phyloP scores from a whole-genome alignment of 2,797 vertebrate species.

The Anas bahamensis region DNA sequence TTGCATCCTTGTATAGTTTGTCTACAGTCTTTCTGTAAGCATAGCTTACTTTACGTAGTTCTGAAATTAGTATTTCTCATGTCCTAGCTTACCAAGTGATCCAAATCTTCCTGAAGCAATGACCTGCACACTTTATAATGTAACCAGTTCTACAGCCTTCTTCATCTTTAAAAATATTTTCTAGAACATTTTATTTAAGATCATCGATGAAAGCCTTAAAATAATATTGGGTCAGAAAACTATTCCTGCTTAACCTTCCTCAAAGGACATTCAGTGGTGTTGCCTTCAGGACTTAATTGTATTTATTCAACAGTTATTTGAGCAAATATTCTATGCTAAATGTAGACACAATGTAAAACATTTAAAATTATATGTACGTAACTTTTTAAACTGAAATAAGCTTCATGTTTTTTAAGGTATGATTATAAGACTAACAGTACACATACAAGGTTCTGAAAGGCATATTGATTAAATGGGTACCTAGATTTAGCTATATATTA shows the following conservation, averaged over 20 bases:
- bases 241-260: not conserved
- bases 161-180: not conserved
- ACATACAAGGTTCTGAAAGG: not conserved
- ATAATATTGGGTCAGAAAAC: not conserved
- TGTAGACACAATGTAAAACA: not conserved
- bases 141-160: not conserved
- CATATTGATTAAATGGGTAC: not conserved
- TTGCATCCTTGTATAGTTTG: not conserved
- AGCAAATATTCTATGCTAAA: not conserved
- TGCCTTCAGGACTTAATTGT: not conserved
- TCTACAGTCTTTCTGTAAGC: not conserved
- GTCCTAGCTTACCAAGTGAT: not conserved
- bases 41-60: not conserved
- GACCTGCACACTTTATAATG: not conserved
- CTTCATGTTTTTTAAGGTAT: rapidly evolving
- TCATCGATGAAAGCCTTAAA: not conserved
- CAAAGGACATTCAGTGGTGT: not conserved
- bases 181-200: not conserved
- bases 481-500: not conserved
- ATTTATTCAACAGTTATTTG: not conserved
- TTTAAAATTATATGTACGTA: not conserved
- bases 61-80: not conserved
- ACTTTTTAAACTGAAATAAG: not conserved
- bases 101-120: not conserved
- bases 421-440: not conserved